These are phyloP conservation scores for Nomada flava DNA, from an alignment of 2,888 invertebrate genomes.

Conservation along the genomic window DNA sequence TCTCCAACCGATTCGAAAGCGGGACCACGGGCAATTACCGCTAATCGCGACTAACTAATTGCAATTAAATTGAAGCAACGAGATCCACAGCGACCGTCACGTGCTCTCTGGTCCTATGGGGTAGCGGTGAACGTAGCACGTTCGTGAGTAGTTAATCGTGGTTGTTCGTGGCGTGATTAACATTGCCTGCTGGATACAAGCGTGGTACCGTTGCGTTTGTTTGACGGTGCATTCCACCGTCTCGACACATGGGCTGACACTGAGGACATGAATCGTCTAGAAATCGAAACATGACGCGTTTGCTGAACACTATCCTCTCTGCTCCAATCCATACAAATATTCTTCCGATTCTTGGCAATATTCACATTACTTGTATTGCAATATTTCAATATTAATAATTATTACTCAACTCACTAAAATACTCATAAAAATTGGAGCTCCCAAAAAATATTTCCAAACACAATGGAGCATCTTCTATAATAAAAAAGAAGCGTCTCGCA, in stretches of 20 bases:
- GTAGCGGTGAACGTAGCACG: not conserved
- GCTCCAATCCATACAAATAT: constrained; percentile 5
- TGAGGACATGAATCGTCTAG: constrained; percentile 63
- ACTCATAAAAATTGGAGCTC: no score
- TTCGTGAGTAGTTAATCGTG: constrained; percentile 20
- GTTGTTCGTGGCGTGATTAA: constrained; percentile 48
- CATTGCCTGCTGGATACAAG: constrained; percentile 55
- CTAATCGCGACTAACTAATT: constrained; percentile 54
- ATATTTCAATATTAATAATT: no score
- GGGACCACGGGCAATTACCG: constrained; percentile 51
- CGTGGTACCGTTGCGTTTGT: constrained; percentile 62
- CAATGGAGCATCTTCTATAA: not conserved
- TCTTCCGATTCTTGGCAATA: no score
- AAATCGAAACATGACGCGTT: constrained; percentile 60
- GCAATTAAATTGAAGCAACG: constrained; percentile 45
- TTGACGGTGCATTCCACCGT: constrained; percentile 52
- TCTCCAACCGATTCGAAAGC: constrained; percentile 40
- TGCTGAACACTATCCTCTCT: constrained; percentile 24
- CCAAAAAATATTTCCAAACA: not conserved
- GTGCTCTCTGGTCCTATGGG: constrained; percentile 8
- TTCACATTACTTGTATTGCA: no score
- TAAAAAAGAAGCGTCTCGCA: not conserved
- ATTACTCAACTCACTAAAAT: no score
- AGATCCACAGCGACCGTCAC: constrained; percentile 36
- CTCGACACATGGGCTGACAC: constrained; percentile 34